Evolutionary conservation across 2,113 vertebrate species (phyloP), one percentile per base, ranked within the genome.

Genomic region (Coptodon bakossiorum): DNA sequence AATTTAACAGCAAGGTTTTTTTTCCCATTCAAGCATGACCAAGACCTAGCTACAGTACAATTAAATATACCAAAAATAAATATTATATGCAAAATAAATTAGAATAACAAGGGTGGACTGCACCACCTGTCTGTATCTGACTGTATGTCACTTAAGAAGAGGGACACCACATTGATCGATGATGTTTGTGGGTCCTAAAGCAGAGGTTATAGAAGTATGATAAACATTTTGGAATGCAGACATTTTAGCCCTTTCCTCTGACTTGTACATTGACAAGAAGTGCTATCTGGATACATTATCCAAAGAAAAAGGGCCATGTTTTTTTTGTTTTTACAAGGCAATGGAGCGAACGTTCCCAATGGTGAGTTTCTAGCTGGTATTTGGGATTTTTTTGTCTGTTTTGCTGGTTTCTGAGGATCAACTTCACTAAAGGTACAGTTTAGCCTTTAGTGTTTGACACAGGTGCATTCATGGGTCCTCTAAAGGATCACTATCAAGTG

Each of bases 21-120:
- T 84, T 59, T 85, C 31, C 31, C 31, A 36, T 92, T 94, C 92
- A 94, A 92, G 89, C 89, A 88, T 93, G 82, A 87, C 86, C 85
- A 87, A 90, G 76, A 89, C 45, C 79, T 89, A 93, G 88, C 87
- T 86, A 92, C 68, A 93, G 89, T 88, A 90, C 87, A 93, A 90
- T 94, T 91, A 96, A 95, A 95, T 95, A 96, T 92, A 94, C 71
- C 91, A 95, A 95, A 91, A 94, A 95, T 94, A 96, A 95, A 95
- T 94, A 95, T 90, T 50, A 92, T 92, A 93, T 91, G 89, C 88
- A 92, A 95, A 96, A 95, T 95, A 96, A 95, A 94, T 95, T 93
- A 95, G 81, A 90, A 83, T 71, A 88, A 88, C 59, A 63, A 84
- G 36, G 81, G 82, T 86, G 91, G 89, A 86, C 76, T 53, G 53